phyloP scores from a whole-genome alignment of 2,113 vertebrate genomes.

The Cygnus atratus region DNA sequence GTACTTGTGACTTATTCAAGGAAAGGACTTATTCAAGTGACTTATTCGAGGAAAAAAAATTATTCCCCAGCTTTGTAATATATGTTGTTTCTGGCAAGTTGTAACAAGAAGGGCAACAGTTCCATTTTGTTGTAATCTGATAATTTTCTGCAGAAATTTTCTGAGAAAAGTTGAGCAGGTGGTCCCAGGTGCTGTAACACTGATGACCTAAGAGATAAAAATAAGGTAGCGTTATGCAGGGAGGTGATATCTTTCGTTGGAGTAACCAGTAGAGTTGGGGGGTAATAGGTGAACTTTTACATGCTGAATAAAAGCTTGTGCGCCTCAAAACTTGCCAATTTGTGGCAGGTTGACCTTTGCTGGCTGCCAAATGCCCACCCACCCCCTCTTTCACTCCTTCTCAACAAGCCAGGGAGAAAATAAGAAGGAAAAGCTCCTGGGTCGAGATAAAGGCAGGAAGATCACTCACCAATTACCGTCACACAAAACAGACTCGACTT shows the following conservation, averaged over 20 bases:
- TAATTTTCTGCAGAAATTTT: background rate
- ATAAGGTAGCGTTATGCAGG: background rate
- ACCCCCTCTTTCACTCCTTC: background rate
- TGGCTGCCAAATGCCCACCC: background rate
- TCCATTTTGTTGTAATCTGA: background rate
- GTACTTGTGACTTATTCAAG: background rate
- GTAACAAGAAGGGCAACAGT: background rate
- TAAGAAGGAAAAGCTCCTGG: background rate
- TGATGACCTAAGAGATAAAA: background rate
- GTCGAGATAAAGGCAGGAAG: background rate
- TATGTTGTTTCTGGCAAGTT: background rate
- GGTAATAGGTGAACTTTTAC: background rate
- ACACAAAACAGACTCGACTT: background rate
- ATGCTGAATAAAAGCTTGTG: background rate
- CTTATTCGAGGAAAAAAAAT: background rate
- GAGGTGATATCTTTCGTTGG: background rate
- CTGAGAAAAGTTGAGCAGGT: background rate
- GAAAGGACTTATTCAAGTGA: background rate
- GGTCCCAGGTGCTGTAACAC: background rate
- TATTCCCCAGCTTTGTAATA: background rate
- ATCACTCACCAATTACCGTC: background rate
- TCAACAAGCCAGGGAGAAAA: background rate
- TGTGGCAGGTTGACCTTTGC: background rate
- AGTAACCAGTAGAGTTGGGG: background rate
- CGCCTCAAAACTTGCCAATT: background rate